Base-by-base conservation (phyloP, 2,888 invertebrate genomes). In the Agrochola macilenta region DNA sequence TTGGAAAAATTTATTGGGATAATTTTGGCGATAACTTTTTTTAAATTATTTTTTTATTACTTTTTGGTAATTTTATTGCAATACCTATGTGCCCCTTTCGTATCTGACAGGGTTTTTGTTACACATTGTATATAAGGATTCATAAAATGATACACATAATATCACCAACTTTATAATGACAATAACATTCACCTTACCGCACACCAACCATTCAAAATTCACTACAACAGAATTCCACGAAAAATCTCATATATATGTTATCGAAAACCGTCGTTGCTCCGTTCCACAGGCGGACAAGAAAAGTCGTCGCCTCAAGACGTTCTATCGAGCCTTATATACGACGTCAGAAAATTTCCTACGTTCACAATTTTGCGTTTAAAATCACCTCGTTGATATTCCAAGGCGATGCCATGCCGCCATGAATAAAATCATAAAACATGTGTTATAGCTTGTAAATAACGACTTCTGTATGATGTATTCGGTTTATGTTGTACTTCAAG, bases 381-480 rank as follows among this genome's bases (percentile, higher is more conserved):
- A 61, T 81, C 78, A 61, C 52, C 73, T 84, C 68, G 75, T 78
- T 81, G 73, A 81, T 78, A 78, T 84, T 74, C 77, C 30, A 57
- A 71, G n/a, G 23, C 73, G 72, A 26, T 9, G 49, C 54, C 17
- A 26, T 9, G 49, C 54, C 17, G 72, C 43, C 72, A 73, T 83
- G 83, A 83, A 76, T 79, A 83, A 64, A 68, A 68, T 60, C 76
- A 72, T 83, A 81, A 81, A 83, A 78, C 84, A 78, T 43, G 43
- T 78, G 77, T 81, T 77, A 63, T 54, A 20, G 52, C 57, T 75
- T 83, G 80, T 83, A 76, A 73, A 61, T 66, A 70, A 77, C 60
- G 75, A n/a, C 61, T 35, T 9, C 7, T 74, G 65, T 71, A 69
- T 76, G 69, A 43, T 70, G 20, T 12, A 23, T 46, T 79, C 20